Base-by-base conservation (phyloP, 1,140 invertebrate genomes). In the Hycleus cichorii region DNA sequence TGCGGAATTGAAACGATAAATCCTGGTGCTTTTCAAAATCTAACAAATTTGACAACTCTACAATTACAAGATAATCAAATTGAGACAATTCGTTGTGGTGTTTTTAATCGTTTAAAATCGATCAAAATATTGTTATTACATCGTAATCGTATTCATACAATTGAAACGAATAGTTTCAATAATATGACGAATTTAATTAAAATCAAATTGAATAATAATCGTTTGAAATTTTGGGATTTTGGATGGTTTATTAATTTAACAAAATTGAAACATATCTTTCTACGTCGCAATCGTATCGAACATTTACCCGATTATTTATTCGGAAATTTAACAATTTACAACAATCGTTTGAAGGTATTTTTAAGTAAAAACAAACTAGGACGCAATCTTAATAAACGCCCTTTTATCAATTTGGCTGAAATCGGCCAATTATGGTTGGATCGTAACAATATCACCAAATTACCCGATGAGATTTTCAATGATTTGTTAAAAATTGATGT, bases 211-310 rank as follows among this genome's bases (percentile, higher is more conserved):
- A 69, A 72, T 49, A 52, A 52, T 9, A 73, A 73, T 55, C 48
- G 49, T 11, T 47, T 73, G 1, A 47, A 52, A 8, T 32, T 8
- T 8, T 71, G 68, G 69, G 64, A 71, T 47, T 39, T 26, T 9
- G 62, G 68, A 10, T 73, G 72, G 72, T 72, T 73, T 45, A 61
- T 51, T 12, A 60, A 67, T 42, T 62, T 58, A 18, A 68, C 72
- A 9, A 60, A 58, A 46, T 53, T 73, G 2, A 60, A 47, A 1
- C 40, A 46, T 3, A 7, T 73, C 5, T 69, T 53, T 38, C 52
- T 69, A 11, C 63, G 62, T 46, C 45, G 66, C 24, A 73, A 73
- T 50, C 26, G 49, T 9, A 61, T 73, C n/a, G 42, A 40, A 27
- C 24, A 45, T 9, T 46, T 73, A 6, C 67, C 69, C 2, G 39